These are phyloP conservation scores for Kudoa iwatai DNA, from an alignment of 30 jellyfish, hydroid and myxozoan genomes.

Conservation along the genomic window DNA sequence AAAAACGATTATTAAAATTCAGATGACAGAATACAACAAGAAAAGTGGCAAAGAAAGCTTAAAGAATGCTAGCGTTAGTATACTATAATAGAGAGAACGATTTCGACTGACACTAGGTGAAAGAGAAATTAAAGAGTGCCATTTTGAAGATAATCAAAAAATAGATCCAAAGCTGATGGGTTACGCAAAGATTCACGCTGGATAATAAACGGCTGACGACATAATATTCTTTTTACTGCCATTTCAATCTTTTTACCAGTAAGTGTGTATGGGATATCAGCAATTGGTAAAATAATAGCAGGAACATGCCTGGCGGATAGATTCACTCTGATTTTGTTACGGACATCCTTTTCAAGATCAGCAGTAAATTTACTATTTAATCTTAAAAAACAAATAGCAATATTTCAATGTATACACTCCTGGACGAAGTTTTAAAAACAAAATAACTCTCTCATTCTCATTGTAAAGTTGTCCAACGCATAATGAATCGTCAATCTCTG, in stretches of 20 bases:
- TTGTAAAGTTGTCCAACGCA: slow-evolving; percentile 39
- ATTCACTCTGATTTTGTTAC: slow-evolving; percentile 9
- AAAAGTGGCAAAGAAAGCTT: too few species aligned
- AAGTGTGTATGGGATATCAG: slow-evolving; percentile 63
- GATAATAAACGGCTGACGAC: slow-evolving; percentile 22
- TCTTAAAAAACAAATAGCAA: slow-evolving; percentile 2
- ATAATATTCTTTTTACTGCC: slow-evolving; percentile 43
- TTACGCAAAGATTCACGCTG: slow-evolving; percentile 34
- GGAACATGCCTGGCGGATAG: slow-evolving; percentile 84
- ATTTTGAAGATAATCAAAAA: slow-evolving; percentile 13
- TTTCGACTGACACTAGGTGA: too few species aligned
- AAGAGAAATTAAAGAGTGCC: too few species aligned
- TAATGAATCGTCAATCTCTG: slow-evolving; percentile 31
- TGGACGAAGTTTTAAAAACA: slow-evolving; percentile 21
- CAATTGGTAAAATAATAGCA: slow-evolving; percentile 12
- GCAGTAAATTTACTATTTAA: slow-evolving; percentile 9
- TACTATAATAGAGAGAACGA: too few species aligned
- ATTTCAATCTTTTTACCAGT: slow-evolving; percentile 85
- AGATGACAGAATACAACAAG: too few species aligned
- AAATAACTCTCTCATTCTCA: slow-evolving; percentile 37
- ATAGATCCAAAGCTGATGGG: slow-evolving; percentile 52
- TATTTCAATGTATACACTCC: slow-evolving; percentile 1
- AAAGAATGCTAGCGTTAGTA: too few species aligned
- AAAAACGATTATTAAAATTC: too few species aligned
- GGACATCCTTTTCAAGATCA: slow-evolving; percentile 11